phyloP scores from a whole-genome alignment of 2,113 vertebrate species.

The Grammomys surdaster region DNA sequence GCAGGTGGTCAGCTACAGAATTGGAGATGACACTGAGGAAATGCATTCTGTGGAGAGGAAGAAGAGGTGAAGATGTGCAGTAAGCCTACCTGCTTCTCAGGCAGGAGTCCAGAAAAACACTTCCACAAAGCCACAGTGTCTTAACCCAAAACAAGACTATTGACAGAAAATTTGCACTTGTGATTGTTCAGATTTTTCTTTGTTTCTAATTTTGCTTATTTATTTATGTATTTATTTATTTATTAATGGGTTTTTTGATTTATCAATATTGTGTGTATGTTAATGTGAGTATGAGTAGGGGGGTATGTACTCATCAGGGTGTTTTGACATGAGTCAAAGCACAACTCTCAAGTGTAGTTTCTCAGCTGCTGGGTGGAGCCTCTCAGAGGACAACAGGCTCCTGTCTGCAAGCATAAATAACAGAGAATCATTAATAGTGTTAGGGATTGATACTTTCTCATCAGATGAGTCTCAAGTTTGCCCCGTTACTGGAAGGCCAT shows the following conservation, averaged over 20 bases:
- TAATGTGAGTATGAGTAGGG: background rate
- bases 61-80: background rate
- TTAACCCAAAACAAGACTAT: background rate
- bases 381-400: too few relatives aligned
- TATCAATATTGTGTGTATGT: background rate
- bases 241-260: background rate
- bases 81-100: background rate
- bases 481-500: too few relatives aligned
- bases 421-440: too few relatives aligned
- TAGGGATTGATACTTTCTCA: too few relatives aligned
- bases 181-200: background rate
- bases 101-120: background rate
- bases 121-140: background rate
- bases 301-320: too few relatives aligned
- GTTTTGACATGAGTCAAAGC: background rate
- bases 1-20: background rate
- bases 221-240: background rate
- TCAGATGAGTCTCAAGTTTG: too few relatives aligned
- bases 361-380: too few relatives aligned
- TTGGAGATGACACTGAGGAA: background rate
- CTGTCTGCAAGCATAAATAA: too few relatives aligned
- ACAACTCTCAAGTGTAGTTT: background rate
- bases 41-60: background rate
- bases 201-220: background rate
- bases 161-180: background rate